Conservation (phyloP, 92 coral and sea anemone species). For the Nematostella vectensis region DNA sequence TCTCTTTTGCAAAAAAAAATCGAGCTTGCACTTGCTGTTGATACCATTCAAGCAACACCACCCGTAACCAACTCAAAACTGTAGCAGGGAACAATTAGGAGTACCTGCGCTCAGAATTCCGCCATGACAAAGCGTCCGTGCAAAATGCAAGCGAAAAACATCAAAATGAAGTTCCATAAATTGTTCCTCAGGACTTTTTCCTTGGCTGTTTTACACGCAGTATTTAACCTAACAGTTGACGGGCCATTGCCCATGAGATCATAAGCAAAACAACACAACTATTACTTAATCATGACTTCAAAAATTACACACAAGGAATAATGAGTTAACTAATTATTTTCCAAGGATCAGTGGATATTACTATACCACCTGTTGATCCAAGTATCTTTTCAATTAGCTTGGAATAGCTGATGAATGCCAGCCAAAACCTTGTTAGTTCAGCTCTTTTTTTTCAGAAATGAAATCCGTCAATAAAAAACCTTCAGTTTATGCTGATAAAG, state of each 20-base stretch:
- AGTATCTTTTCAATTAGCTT: not conserved
- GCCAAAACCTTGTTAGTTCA: not conserved
- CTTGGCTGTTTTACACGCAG: not conserved
- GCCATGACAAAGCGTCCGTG: constrained; percentile 8
- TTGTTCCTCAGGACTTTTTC: not conserved
- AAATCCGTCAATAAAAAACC: too few relatives aligned
- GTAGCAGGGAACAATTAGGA: constrained; percentile 26
- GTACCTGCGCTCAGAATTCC: constrained; percentile 19
- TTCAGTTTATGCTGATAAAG: too few relatives aligned
- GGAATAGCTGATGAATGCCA: constrained; percentile 1
- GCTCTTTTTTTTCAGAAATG: too few relatives aligned
- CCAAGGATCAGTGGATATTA: constrained; percentile 44
- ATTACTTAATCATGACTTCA: constrained; percentile 97
- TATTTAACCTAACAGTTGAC: too few relatives aligned
- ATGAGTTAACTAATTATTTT: constrained; percentile 57
- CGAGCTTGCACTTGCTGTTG: constrained; percentile 12
- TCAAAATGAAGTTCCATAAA: constrained; percentile 30
- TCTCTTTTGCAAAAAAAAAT: not conserved
- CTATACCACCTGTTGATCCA: constrained; percentile 52
- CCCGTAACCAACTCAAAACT: constrained; percentile 29
- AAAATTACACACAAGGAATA: constrained; percentile 45
- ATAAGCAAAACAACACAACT: constrained; percentile 53
- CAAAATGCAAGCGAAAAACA: constrained; percentile 17
- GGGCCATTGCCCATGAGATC: constrained; percentile 64
- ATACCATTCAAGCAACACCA: too few relatives aligned